Evolutionary conservation across 2,888 invertebrate genomes (phyloP), one percentile per base, ranked within the genome.

Genomic region (Caenorhabditis sulstoni): DNA sequence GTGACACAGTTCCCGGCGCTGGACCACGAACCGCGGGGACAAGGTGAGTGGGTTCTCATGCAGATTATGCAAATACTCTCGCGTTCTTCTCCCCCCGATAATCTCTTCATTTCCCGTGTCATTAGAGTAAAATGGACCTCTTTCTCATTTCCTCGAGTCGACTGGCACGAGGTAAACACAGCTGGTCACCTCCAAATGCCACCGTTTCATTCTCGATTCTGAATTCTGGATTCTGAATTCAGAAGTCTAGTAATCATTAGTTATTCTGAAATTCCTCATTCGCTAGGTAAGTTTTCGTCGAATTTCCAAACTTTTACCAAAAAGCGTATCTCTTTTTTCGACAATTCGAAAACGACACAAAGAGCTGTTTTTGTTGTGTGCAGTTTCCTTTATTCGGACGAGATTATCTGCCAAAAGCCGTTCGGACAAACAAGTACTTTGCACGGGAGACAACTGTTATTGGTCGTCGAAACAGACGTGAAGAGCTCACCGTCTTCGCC

Each of bases 1-100:
- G 73, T 79, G 68, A 80, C 80, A 18, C 80, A 76, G 57, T 80
- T 80, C 58, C 80, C 80, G n/a, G 80, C 80, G 11, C 20, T 80
- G 47, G 80, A 80, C 37, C 80, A 80, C 52, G 80, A 80, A 41
- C 80, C 80, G 18, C 49, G 76, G 20, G 73, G 71, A 23, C 62
- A 74, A 47, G 79, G 79, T 79, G 49, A 58, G 57, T 55, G 3
- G 1, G 29, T 0, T 39, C 14, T 14, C 7, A 37, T 14, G 3
- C 1, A 39, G 12, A 14, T 52, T 35, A 37, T 50, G 35, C 39
- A 22, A 39, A 50, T 49, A 39, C 44, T 18, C 41, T 37, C 50
- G 62, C 44, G 20, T 12, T 55, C 45, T 16, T 45, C 44, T 29
- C 3, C 18, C 12, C 5, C 14, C 35, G 9, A 22, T 67, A 55